Base-by-base conservation (phyloP, 2,797 vertebrate species). In the Pampus argenteus region DNA sequence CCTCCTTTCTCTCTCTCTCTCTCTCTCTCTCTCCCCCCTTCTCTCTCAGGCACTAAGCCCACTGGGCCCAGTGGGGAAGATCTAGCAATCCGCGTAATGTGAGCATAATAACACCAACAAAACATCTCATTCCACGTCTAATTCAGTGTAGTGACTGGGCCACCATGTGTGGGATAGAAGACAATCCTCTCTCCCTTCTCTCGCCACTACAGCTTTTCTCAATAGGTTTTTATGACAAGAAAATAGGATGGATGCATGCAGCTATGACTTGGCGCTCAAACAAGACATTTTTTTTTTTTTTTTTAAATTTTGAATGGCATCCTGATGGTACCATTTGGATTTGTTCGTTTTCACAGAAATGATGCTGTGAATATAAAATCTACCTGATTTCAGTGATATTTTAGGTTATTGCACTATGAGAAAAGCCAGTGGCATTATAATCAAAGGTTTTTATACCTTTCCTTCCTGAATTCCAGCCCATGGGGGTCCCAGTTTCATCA, bases 11-110 rank as follows among this genome's bases (percentile, higher is more conserved):
- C 44, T 42, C 36, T 76, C 54, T 54, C 45, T 26, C 40, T 26
- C 58, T 49, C 57, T 34, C 50, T 14, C 28, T 45, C 18, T 15
- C 28, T 9, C 2, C 25, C 56, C 25, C 29, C 20, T 14, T 7
- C 59, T 66, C 81, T 79, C 78, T 70, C 71, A 69, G 76, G 69
- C 88, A 76, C 70, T 69, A 70, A 88, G 91, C 86, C 89, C 59
- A 88, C 79, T 78, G 84, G 83, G 89, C 88, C 66, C 88, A 65
- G 69, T 86, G 74, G 91, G 76, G 88, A 86, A 91, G 78, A 87
- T 87, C 88, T 90, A 89, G 89, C 90, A 92, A 89, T 90, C 88
- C 84, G 83, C 80, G 83, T 91, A 93, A 91, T 92, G 86, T 88
- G 91, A 89, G 90, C 85, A 69, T 92, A 91, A 90, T 88, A 81